Conservation (phyloP, 2,888 invertebrate genomes). For the Himalopsyche anomala region DNA sequence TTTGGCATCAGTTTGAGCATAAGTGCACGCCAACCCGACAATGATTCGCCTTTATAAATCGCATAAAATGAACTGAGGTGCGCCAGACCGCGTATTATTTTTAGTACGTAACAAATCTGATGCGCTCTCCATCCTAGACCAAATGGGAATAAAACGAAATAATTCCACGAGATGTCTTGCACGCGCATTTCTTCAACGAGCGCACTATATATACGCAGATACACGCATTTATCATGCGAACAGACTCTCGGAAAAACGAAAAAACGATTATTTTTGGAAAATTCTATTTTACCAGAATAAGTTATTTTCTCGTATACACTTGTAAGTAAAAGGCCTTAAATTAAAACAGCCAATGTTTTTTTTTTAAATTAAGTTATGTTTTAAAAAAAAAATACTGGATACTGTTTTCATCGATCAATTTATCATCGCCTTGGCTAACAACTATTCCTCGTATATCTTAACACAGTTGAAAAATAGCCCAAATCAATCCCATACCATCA, state of each 20-base stretch:
- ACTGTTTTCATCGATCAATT: no score
- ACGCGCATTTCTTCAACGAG: conserved; percentile 7
- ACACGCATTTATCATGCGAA: not conserved
- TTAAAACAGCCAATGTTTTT: no score
- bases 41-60: conserved; percentile 37
- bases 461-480: no score
- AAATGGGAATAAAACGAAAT: conserved; percentile 35
- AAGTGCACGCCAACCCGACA: not conserved
- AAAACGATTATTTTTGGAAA: not conserved
- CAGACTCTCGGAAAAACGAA: not conserved
- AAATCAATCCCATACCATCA: no score
- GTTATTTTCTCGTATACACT: no score
- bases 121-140: conserved; percentile 36
- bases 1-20: not conserved
- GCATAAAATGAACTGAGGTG: conserved; percentile 38
- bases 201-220: not conserved
- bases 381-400: no score
- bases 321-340: no score
- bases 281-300: no score
- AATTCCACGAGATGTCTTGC: conserved; percentile 9
- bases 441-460: no score
- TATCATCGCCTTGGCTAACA: no score
- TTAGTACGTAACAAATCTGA: conserved; percentile 30
- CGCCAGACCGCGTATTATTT: conserved; percentile 34
- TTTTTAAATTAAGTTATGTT: no score